phyloP scores from a whole-genome alignment of 1,140 invertebrate species.

The Leptopilina boulardi region DNA sequence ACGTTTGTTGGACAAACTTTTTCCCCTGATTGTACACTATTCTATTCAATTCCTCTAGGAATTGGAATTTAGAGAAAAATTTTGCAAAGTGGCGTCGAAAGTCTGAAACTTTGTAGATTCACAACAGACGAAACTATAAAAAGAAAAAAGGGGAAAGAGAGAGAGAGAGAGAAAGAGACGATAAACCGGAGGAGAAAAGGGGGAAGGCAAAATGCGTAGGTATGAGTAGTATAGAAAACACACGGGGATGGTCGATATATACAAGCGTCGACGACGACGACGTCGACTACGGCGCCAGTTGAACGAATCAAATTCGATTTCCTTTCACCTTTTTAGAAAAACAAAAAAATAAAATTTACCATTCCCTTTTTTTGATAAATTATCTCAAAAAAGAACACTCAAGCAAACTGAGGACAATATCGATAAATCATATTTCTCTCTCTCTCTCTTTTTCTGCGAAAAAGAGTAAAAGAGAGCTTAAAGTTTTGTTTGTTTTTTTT shows the following conservation, averaged over 20 bases:
- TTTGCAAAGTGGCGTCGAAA: conserved; percentile 16
- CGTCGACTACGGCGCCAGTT: background rate
- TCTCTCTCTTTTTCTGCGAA: no score
- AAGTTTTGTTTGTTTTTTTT: no score
- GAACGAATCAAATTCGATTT: background rate
- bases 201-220: conserved; percentile 34
- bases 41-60: background rate
- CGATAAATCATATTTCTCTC: no score
- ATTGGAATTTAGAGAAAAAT: background rate
- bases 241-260: conserved; percentile 43
- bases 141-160: conserved; percentile 36
- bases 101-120: conserved; percentile 5
- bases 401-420: no score
- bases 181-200: conserved; percentile 31
- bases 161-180: conserved; percentile 31
- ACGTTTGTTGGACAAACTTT: no score
- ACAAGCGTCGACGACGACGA: background rate
- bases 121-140: conserved; percentile 31
- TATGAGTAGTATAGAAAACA: conserved; percentile 47
- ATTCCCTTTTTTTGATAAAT: no score
- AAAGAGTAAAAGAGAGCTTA: background rate
- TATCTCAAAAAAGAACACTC: no score
- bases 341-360: background rate
- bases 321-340: background rate
- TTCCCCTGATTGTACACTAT: background rate